Conservation (phyloP, 2,888 invertebrate genomes). For the Pachymerium ferrugineum region DNA sequence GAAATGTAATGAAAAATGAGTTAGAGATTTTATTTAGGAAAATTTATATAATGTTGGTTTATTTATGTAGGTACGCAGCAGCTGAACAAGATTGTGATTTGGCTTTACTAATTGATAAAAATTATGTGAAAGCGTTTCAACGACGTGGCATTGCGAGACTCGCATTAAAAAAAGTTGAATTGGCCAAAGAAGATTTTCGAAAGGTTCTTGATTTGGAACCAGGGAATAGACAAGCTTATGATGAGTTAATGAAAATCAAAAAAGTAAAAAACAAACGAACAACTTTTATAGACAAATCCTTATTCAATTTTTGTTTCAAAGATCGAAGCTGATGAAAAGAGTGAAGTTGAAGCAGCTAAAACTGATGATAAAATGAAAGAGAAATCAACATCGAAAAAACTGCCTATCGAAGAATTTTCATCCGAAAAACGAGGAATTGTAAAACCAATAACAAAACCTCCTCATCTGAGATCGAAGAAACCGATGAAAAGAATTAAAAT, state of each 20-base stretch:
- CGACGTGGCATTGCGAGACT: constrained; percentile 53
- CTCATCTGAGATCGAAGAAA: not conserved
- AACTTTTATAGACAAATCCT: no score
- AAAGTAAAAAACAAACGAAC: constrained; percentile 39
- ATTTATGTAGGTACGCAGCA: constrained; percentile 46
- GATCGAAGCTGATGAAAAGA: not conserved
- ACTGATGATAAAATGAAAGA: not conserved
- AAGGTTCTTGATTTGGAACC: constrained; percentile 71
- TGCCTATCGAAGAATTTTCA: not conserved
- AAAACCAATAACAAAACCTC: not conserved
- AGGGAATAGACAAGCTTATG: constrained; percentile 63
- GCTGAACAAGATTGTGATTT: constrained; percentile 49
- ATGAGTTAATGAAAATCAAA: constrained; percentile 56
- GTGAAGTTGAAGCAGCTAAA: not conserved
- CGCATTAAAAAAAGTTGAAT: constrained; percentile 62
- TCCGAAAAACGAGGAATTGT: not conserved
- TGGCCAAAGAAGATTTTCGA: constrained; percentile 66
- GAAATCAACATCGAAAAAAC: not conserved
- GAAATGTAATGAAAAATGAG: constrained; percentile 57
- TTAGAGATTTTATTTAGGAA: not conserved
- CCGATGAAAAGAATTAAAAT: not conserved
- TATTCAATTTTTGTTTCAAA: no score
- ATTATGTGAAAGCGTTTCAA: constrained; percentile 48
- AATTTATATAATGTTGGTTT: not conserved
- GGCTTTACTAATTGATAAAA: constrained; percentile 47